Percentiles rank a stretch among this genome's conserved stretches.
phyloP scores from a whole-genome alignment of 2,888 invertebrate species.

The Drosophila kuntzei region DNA sequence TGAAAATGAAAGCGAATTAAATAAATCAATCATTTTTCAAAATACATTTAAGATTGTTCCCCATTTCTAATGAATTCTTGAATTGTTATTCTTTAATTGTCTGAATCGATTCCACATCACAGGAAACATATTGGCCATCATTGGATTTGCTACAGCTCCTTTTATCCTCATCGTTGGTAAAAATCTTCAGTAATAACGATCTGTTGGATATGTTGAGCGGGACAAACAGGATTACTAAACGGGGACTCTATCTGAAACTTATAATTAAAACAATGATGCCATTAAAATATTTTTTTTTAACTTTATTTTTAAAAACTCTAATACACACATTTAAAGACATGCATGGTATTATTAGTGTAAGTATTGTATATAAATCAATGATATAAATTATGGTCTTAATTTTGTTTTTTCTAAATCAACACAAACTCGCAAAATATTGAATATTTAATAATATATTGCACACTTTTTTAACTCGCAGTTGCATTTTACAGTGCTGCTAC shows the following conservation, averaged over 20 bases:
- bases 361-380: constrained; percentile 46
- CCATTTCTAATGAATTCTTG: not conserved
- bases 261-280: not conserved
- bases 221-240: not conserved
- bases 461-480: constrained; percentile 17
- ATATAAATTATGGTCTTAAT: constrained; percentile 48
- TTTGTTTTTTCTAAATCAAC: constrained; percentile 39
- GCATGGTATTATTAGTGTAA: constrained; percentile 15
- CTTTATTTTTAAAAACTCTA: constrained; percentile 38
- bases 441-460: constrained; percentile 39
- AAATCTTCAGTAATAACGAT: too few species aligned
- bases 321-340: constrained; percentile 37
- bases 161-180: not conserved
- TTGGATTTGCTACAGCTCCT: not conserved
- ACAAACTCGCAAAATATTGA: constrained; percentile 38
- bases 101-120: not conserved
- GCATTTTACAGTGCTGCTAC: constrained; percentile 22
- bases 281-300: not conserved
- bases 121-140: not conserved
- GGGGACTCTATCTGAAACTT: too few species aligned
- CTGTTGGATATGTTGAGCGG: not conserved
- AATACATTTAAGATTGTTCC: not conserved
- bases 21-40: constrained; percentile 65
- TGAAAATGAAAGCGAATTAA: constrained; percentile 46
- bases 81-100: not conserved